Conservation (phyloP, 1,140 invertebrate genomes). For the Bombus soroeensis region DNA sequence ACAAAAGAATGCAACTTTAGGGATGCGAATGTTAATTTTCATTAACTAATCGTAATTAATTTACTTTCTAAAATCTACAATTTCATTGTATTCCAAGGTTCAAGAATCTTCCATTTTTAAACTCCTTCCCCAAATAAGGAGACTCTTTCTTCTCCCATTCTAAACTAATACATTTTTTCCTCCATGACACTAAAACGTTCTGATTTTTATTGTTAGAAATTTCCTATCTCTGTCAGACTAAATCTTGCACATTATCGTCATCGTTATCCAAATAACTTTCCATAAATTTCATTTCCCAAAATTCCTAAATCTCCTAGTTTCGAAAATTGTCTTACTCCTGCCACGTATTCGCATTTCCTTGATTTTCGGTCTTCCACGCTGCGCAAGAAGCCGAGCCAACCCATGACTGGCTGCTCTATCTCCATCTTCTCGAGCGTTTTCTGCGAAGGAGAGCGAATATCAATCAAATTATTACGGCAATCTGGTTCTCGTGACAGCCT, state of each 20-base stretch:
- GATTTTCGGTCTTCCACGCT: not conserved
- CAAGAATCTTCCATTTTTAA: no score
- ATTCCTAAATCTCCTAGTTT: not conserved
- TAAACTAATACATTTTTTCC: not conserved
- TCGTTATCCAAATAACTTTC: not conserved
- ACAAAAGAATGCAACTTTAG: no score
- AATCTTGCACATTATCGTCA: not conserved
- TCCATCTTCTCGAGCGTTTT: slow-evolving; percentile 25
- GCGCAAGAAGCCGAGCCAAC: not conserved
- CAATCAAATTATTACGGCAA: slow-evolving; percentile 58
- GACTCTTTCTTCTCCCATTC: no score
- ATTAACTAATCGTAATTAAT: not conserved
- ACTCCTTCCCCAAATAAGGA: no score
- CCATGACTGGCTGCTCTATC: slow-evolving; percentile 6
- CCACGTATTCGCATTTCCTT: not conserved
- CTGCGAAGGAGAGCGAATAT: slow-evolving; percentile 42
- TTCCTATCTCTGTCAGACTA: not conserved
- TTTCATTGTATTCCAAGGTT: no score
- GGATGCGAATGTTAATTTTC: no score
- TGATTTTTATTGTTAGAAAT: not conserved
- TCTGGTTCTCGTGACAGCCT: slow-evolving; percentile 44
- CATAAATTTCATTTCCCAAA: not conserved
- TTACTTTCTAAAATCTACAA: no score
- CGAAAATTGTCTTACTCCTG: not conserved
- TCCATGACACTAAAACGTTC: not conserved